A percentile compares a stretch with the other conserved stretches of the same genome.
These are phyloP conservation scores for Zaprionus obscuricornis DNA, from an alignment of 2,888 invertebrate genomes.

Conservation along the genomic window DNA sequence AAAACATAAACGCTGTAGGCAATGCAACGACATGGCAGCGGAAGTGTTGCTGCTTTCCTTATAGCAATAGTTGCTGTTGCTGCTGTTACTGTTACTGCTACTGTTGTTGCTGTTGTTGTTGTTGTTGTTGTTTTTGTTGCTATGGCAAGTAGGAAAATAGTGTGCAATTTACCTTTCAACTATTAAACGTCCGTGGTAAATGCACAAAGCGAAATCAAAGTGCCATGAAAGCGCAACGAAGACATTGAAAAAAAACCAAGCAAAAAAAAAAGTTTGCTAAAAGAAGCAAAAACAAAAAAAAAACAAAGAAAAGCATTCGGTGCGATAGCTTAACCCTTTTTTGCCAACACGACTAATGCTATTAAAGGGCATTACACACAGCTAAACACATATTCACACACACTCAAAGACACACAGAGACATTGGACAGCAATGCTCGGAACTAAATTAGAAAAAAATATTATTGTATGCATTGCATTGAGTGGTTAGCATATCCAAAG, in stretches of 20 bases:
- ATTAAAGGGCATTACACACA: conserved; percentile 60
- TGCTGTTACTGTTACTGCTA: conserved; percentile 20
- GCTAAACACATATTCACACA: conserved; percentile 38
- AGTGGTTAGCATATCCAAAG: conserved; percentile 53
- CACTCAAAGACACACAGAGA: not conserved
- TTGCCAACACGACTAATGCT: conserved; percentile 70
- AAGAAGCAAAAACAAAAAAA: conserved; percentile 14
- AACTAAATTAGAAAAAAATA: conserved; percentile 71
- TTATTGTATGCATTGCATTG: conserved; percentile 66
- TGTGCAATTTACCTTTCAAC: conserved; percentile 76
- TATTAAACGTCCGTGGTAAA: conserved; percentile 75
- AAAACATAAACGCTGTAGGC: conserved; percentile 34
- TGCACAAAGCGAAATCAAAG: conserved; percentile 76
- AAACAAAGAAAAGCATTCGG: conserved; percentile 35
- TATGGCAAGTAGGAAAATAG: conserved; percentile 60
- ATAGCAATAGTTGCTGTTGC: conserved; percentile 22
- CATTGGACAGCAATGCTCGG: not conserved
- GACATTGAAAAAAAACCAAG: conserved; percentile 46
- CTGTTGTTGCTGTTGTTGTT: conserved; percentile 23
- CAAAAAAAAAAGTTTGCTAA: conserved; percentile 4
- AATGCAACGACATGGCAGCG: conserved; percentile 56
- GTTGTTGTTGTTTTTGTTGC: conserved; percentile 43
- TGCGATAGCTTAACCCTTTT: conserved; percentile 64
- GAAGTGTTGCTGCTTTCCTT: conserved; percentile 63
- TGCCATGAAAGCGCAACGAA: conserved; percentile 73